Conservation (phyloP, 2,797 vertebrate genomes). For the Knipowitschia caucasica region DNA sequence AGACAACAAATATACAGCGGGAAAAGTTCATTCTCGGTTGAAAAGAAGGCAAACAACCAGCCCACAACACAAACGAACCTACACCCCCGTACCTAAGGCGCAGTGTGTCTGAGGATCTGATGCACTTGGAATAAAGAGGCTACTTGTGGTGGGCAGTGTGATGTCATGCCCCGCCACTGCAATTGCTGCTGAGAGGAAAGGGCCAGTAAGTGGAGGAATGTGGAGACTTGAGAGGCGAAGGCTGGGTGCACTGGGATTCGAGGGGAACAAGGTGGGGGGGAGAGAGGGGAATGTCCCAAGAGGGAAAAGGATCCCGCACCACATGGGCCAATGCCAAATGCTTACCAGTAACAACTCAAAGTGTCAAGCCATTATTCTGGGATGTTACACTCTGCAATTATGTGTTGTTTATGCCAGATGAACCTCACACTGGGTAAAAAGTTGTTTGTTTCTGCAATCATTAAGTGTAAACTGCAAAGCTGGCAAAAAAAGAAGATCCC, state of each 20-base stretch:
- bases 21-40: conserved; percentile 23
- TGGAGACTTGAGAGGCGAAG: conserved; percentile 53
- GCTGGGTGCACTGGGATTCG: conserved; percentile 60
- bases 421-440: not conserved
- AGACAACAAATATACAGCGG: conserved; percentile 2
- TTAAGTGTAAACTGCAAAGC: conserved; percentile 41
- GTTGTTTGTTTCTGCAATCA: conserved; percentile 18
- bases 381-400: conserved; percentile 25
- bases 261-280: conserved; percentile 61
- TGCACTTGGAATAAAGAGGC: conserved; percentile 53
- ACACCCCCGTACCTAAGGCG: conserved; percentile 28
- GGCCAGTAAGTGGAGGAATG: conserved; percentile 66
- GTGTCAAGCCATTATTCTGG: conserved; percentile 34
- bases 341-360: conserved; percentile 40
- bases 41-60: conserved; percentile 18
- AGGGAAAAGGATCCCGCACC: conserved; percentile 52
- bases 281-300: conserved; percentile 55
- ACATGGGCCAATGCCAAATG: conserved; percentile 36
- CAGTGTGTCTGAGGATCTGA: conserved; percentile 28
- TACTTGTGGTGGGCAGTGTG: conserved; percentile 63
- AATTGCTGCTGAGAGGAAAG: conserved; percentile 54
- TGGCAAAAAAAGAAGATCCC: conserved; percentile 48
- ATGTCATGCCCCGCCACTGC: conserved; percentile 55
- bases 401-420: conserved; percentile 13
- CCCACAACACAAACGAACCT: conserved; percentile 22